phyloP scores from a whole-genome alignment of 2,888 invertebrate species.

The Augiades crinisus region DNA sequence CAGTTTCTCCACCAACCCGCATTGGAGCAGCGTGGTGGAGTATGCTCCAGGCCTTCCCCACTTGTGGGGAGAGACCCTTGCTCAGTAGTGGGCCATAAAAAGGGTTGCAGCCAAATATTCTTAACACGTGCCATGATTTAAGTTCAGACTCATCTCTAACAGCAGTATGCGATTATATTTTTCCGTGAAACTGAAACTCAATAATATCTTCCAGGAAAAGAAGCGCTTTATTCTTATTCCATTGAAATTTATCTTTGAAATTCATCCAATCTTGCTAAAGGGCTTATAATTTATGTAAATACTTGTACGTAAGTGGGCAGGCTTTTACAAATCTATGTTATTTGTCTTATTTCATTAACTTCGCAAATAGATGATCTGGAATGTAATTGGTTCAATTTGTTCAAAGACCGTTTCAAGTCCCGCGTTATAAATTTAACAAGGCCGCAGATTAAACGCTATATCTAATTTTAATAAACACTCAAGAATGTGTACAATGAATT shows the following conservation, averaged over 20 bases:
- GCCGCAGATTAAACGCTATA: background rate
- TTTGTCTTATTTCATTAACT: conserved; percentile 38
- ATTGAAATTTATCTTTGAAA: background rate
- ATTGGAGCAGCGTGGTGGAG: too few relatives aligned
- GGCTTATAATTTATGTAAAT: background rate
- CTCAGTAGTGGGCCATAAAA: too few relatives aligned
- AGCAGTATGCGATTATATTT: too few relatives aligned
- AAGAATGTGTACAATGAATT: background rate
- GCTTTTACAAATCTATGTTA: conserved; percentile 35
- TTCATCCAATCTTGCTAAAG: background rate
- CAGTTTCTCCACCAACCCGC: too few relatives aligned
- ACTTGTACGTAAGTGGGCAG: background rate
- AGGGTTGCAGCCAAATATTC: too few relatives aligned
- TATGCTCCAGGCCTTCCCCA: too few relatives aligned
- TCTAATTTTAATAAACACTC: background rate
- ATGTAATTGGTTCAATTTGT: conserved; percentile 11
- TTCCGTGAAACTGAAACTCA: too few relatives aligned
- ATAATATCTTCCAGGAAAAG: too few relatives aligned
- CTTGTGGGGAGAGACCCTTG: too few relatives aligned
- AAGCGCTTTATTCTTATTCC: too few relatives aligned
- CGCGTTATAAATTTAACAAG: background rate
- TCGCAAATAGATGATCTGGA: conserved; percentile 30
- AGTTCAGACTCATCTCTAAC: too few relatives aligned
- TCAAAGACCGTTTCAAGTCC: background rate
- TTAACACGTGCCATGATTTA: too few relatives aligned